phyloP scores from a whole-genome alignment of 2,113 vertebrate species.

The Aptenodytes patagonicus region DNA sequence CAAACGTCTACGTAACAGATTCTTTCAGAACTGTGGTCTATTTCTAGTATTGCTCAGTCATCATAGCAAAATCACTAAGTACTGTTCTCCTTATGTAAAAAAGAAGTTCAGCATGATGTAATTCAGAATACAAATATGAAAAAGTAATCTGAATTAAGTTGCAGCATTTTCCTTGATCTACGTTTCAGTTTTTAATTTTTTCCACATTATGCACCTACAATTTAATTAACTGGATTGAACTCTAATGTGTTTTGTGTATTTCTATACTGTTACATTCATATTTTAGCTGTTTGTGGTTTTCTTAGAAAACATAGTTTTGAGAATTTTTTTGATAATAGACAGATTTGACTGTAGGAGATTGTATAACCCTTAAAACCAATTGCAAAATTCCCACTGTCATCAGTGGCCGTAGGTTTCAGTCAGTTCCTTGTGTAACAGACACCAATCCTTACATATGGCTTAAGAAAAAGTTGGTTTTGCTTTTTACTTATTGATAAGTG shows the following conservation, averaged over 20 bases:
- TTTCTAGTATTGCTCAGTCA: slow-evolving; percentile 37
- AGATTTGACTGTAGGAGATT: not conserved
- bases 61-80: slow-evolving; percentile 23
- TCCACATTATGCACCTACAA: not conserved
- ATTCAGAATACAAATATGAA: not conserved
- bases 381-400: not conserved
- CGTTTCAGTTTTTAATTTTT: not conserved
- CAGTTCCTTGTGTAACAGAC: not conserved
- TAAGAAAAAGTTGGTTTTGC: not conserved
- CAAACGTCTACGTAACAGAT: not conserved
- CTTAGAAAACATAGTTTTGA: not conserved
- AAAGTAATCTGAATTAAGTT: not conserved
- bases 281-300: not conserved
- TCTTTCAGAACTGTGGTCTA: slow-evolving; percentile 17
- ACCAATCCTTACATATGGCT: not conserved
- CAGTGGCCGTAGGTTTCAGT: not conserved
- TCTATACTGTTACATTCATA: not conserved
- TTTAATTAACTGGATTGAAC: not conserved
- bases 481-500: not conserved
- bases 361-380: not conserved
- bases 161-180: not conserved
- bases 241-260: not conserved
- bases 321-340: not conserved
- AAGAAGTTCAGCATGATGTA: not conserved
- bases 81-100: not conserved